Base-by-base conservation (phyloP, 2,113 vertebrate genomes). In the Suncus etruscus region DNA sequence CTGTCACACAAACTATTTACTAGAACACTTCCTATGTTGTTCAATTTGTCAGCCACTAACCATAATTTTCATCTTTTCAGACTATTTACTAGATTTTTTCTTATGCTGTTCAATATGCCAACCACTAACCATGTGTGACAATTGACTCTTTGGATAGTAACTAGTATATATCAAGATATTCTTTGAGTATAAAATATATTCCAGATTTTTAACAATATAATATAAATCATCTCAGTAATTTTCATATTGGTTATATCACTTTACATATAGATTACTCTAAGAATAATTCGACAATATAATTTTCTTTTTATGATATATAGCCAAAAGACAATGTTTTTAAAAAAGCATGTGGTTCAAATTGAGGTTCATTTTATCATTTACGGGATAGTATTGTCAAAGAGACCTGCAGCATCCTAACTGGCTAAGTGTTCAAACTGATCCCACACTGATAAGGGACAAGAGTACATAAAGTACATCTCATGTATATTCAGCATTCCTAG, bases 381-480 rank as follows among this genome's bases (percentile, higher is more conserved):
- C 6, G 47, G 3, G 14, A 39, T 0, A 48, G 15, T 22, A 18
- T 4, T 32, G 9, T 4, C 39, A 0, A 22, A 32, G 11, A 32
- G 79, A 1, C 14, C 50, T 48, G 39, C 2, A 51, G 25, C 11
- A 47, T 66, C 29, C n/a, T 65, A 80, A 0, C 22, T 89, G 39
- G 24, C 27, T 15, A 69, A 20, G 3, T 51, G 11, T 5, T 58
- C 29, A 54, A 76, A 63, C 15, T 72, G 54, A 1, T 18, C 47
- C n/a, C 32, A 51, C 39, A 51, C 22, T 24, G 8, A 89, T 9
- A 27, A 11, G 18, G 29, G n/a, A 54, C 16, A 27, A 73, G 4
- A 9, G 73, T n/a, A 79, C 24, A 6, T 5, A 68, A 68, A 80
- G 22, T 66, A 20, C 7, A 68, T 27, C 16, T 16, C 8, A 69